Evolutionary conservation across 2,113 vertebrate species (phyloP).

Genomic region (Chaetodon auriga): DNA sequence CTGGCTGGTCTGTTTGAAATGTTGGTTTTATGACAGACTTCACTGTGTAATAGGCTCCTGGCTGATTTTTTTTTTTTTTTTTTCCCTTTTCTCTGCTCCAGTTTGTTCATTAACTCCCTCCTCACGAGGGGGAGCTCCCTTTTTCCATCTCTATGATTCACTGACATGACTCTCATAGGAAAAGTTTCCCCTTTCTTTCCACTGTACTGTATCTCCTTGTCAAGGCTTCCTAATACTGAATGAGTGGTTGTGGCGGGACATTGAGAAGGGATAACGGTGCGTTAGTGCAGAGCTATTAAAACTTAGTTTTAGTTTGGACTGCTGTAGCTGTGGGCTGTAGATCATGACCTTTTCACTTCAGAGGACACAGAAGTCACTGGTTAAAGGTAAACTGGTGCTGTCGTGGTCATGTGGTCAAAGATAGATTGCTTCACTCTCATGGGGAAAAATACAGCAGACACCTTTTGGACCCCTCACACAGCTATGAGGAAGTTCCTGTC

Average conservation of each 20-base stretch:
- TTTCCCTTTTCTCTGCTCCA: constrained; percentile 10
- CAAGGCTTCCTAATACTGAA: constrained; percentile 4
- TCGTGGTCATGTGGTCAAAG: constrained; percentile 21
- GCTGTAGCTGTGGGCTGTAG: not conserved
- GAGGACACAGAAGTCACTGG: not conserved
- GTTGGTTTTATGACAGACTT: constrained; percentile 15
- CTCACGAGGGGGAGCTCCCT: constrained; percentile 53
- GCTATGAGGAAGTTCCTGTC: constrained; percentile 45
- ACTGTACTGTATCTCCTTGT: constrained; percentile 22
- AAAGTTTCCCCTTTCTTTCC: constrained; percentile 56
- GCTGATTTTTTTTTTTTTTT: constrained; percentile 1
- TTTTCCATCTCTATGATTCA: constrained; percentile 79
- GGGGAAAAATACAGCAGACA: not conserved
- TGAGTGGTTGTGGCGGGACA: not conserved
- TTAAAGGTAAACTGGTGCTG: not conserved
- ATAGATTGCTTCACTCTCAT: constrained; percentile 27
- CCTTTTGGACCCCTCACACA: constrained; percentile 15
- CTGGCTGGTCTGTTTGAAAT: not conserved
- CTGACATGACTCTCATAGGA: constrained; percentile 68
- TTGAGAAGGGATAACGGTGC: not conserved
- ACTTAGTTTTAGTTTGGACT: not conserved
- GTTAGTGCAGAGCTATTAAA: not conserved
- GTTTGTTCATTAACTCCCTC: constrained; percentile 81
- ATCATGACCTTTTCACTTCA: not conserved
- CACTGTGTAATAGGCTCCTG: constrained; percentile 25